Evolutionary conservation across 1,140 invertebrate genomes (phyloP).

Genomic region (Drosophila tani): DNA sequence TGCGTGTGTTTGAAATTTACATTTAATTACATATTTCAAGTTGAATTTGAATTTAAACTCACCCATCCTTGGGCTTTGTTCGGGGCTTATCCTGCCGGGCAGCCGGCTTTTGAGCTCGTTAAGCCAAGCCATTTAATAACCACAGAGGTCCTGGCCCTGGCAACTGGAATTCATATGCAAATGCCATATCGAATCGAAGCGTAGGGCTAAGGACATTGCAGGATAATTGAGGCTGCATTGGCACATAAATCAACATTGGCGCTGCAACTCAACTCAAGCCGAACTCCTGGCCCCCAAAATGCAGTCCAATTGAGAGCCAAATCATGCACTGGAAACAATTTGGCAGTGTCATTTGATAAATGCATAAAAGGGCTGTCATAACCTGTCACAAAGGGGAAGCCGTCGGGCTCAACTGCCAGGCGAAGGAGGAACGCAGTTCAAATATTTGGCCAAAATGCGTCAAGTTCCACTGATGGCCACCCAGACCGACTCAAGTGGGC

Average conservation of each 20-base stretch:
- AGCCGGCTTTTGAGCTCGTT: slow-evolving; percentile 57
- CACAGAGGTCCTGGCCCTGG: slow-evolving; percentile 29
- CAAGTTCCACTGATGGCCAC: slow-evolving; percentile 47
- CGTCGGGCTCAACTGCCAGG: slow-evolving; percentile 40
- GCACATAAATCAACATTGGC: slow-evolving; percentile 72
- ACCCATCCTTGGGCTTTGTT: slow-evolving; percentile 30
- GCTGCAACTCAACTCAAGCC: slow-evolving; percentile 14
- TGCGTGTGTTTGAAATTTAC: slow-evolving; percentile 64
- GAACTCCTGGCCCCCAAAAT: slow-evolving; percentile 29
- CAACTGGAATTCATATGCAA: slow-evolving; percentile 52
- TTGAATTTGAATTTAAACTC: slow-evolving; percentile 56
- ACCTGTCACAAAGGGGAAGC: neutral
- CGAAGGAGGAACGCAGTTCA: slow-evolving; percentile 46
- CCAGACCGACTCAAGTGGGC: slow-evolving; percentile 31
- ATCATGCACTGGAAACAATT: slow-evolving; percentile 72
- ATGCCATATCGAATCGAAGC: slow-evolving; percentile 46
- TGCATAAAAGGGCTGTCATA: slow-evolving; percentile 57
- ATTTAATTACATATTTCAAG: slow-evolving; percentile 80
- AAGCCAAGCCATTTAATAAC: slow-evolving; percentile 61
- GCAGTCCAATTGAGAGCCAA: slow-evolving; percentile 50
- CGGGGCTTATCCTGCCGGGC: slow-evolving; percentile 51
- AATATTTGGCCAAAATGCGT: slow-evolving; percentile 79
- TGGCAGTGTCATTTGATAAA: slow-evolving; percentile 53
- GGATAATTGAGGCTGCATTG: slow-evolving; percentile 70
- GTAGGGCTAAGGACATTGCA: slow-evolving; percentile 26